Base-by-base conservation (phyloP, 2,113 vertebrate species). In the Haemorhous mexicanus region DNA sequence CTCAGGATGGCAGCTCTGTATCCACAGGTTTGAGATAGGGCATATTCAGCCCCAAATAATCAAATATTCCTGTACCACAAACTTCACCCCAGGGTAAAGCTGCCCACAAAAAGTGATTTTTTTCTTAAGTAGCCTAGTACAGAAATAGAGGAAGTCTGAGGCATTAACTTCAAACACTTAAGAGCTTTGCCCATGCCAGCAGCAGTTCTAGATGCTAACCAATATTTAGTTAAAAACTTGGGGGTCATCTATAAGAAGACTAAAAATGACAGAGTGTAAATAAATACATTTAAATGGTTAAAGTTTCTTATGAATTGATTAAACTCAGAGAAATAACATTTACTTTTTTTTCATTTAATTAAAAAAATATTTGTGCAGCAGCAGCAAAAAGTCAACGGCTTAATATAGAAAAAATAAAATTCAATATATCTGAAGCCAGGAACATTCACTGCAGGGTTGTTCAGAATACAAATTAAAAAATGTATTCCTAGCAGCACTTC, bases 1-100 rank as follows among this genome's bases (percentile, higher is more conserved):
- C 9, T 20, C 4, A 2, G 0, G 0, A 33, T 3, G 17, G 62
- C 61, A 82, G 43, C 32, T 85, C 69, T 58, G 58, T 35, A 44
- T 10, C 37, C 72, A 55, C 55, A 66, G 43, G 6, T 32, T 74
- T 89, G n/a, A 11, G 8, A 26, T 15, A 28, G 62, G 11, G 22
- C 11, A 33, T 8, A 21, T 53, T 58, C 41, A 84, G 9, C 43
- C n/a, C 10, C 30, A 52, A 37, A 23, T 5, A 2, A 61, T 17
- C 24, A 84, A 56, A 83, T 10, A 35, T 2, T 9, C 17, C 32
- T 67, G 10, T 41, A 21, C 18, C 2, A 2, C 49, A 63, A 61
- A 59, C 15, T 33, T 32, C 33, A 69, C 46, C 53, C 49, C 19
- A 13, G 23, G 13, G 10, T 33, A 39, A 64, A 81, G 8, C 5